Evolutionary conservation across 2,113 vertebrate genomes (phyloP).

Genomic region (Heterochromis multidens): DNA sequence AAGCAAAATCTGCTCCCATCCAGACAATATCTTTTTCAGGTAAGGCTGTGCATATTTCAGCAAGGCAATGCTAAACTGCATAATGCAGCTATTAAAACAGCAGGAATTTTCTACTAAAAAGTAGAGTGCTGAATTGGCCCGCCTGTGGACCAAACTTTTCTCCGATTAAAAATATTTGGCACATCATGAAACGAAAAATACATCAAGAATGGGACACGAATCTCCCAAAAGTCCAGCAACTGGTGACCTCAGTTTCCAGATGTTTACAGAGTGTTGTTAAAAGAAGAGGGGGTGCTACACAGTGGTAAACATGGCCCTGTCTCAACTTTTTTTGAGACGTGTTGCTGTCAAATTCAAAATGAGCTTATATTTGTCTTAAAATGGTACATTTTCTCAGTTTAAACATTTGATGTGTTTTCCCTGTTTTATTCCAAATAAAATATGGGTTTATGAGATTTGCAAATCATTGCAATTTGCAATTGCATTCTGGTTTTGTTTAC

Average conservation of each 20-base stretch:
- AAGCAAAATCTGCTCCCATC: not conserved
- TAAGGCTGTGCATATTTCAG: not conserved
- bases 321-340: no score
- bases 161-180: not conserved
- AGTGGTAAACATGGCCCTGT: no score
- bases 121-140: not conserved
- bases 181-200: no score
- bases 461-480: not conserved
- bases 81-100: not conserved
- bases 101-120: not conserved
- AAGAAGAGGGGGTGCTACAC: no score
- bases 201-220: no score
- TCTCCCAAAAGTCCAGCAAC: no score
- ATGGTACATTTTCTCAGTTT: not conserved
- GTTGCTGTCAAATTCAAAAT: not conserved
- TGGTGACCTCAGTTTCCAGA: no score
- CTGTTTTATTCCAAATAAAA: not conserved
- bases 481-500: not conserved
- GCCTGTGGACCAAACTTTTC: not conserved
- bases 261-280: no score
- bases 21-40: not conserved
- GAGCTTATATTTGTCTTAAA: not conserved
- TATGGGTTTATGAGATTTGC: not conserved
- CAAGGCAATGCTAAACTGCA: not conserved
- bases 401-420: not conserved